A percentile compares a stretch with the other conserved stretches of the same genome.
Conservation (phyloP, 2,888 invertebrate species). For the Nomada flava region DNA sequence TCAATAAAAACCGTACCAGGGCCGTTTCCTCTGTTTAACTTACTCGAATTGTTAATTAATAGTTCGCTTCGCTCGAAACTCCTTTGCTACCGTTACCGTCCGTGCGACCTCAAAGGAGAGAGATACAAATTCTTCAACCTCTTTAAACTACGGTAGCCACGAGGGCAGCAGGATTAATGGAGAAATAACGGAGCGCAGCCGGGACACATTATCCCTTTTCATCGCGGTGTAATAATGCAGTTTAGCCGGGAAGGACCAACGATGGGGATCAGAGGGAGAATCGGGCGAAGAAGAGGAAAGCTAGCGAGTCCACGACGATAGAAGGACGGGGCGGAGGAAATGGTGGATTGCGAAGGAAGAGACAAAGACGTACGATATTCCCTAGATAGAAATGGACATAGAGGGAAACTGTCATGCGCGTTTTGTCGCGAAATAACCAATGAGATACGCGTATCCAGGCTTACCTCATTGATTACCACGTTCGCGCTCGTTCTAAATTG, state of each 20-base stretch:
- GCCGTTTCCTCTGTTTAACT: conserved; percentile 1
- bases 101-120: neutral
- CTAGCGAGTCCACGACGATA: neutral
- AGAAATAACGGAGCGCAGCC: conserved; percentile 39
- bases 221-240: conserved; percentile 44
- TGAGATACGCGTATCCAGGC: conserved; percentile 60
- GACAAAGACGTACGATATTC: neutral
- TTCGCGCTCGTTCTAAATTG: conserved; percentile 69
- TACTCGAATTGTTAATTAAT: conserved; percentile 42
- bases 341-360: conserved; percentile 1
- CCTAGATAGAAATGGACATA: neutral
- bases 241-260: conserved; percentile 28
- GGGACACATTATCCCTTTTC: conserved; percentile 46
- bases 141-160: neutral
- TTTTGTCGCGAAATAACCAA: conserved; percentile 62
- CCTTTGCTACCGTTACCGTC: neutral
- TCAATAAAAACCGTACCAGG: conserved; percentile 11
- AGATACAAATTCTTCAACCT: neutral
- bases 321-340: conserved; percentile 3
- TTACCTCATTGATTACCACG: conserved; percentile 69
- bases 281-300: neutral
- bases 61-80: neutral
- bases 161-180: conserved; percentile 23
- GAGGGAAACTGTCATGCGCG: conserved; percentile 60
- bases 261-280: neutral